These are phyloP conservation scores for Solenopsis fugax DNA, from an alignment of 1,140 invertebrate genomes.

Conservation along the genomic window DNA sequence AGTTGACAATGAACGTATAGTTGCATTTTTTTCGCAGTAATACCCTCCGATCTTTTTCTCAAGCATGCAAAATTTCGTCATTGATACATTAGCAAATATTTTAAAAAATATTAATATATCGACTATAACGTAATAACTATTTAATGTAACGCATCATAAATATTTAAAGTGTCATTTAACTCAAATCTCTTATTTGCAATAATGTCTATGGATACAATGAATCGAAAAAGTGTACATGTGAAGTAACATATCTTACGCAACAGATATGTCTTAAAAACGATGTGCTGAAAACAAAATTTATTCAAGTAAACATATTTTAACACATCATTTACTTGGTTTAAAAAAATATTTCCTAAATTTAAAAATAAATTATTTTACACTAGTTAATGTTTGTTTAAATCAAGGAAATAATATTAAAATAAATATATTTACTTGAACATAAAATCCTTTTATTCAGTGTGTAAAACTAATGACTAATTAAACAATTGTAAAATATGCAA, in stretches of 20 bases:
- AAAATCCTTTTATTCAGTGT: too few relatives aligned
- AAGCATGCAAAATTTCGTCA: not conserved
- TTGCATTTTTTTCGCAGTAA: constrained; percentile 57
- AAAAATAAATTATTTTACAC: too few relatives aligned
- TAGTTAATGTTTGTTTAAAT: too few relatives aligned
- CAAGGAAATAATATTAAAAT: not conserved
- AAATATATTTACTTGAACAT: too few relatives aligned
- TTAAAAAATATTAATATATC: not conserved
- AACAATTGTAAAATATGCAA: not conserved
- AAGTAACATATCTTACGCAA: not conserved
- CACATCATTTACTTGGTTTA: too few relatives aligned
- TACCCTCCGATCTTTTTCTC: constrained; percentile 31
- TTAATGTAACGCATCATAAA: not conserved
- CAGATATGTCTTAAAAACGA: not conserved
- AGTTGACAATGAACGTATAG: constrained; percentile 69
- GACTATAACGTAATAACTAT: not conserved
- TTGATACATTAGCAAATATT: not conserved
- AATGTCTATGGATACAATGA: not conserved
- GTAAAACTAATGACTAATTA: not conserved
- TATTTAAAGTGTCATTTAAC: not conserved
- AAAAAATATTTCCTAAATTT: too few relatives aligned
- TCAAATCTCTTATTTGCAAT: constrained; percentile 21
- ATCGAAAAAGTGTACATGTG: not conserved
- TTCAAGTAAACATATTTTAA: too few relatives aligned
- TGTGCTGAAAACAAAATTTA: too few relatives aligned